Conservation (phyloP, 1,140 invertebrate species). For the Holcopasites calliopsidis region DNA sequence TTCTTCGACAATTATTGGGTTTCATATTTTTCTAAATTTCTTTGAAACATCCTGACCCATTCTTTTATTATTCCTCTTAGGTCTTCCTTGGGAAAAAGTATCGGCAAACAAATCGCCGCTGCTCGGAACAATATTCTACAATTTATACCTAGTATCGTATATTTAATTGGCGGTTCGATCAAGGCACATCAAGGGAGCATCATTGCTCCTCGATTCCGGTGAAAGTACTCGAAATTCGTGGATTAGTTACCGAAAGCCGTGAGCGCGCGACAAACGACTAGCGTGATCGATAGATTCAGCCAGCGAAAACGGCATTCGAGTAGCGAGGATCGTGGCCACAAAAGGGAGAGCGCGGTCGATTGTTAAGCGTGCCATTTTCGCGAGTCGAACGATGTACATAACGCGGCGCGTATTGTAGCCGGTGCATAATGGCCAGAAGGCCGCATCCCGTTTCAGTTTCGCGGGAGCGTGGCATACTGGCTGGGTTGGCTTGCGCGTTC, state of each 20-base stretch:
- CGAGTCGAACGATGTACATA: constrained; percentile 13
- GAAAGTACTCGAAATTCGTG: not conserved
- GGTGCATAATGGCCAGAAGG: constrained; percentile 39
- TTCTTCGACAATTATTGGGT: too few species aligned
- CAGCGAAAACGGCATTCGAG: not conserved
- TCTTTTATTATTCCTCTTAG: too few species aligned
- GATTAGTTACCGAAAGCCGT: not conserved
- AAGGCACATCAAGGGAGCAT: too few species aligned
- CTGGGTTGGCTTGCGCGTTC: not conserved
- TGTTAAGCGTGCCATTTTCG: constrained; percentile 4
- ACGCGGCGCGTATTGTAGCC: constrained; percentile 44
- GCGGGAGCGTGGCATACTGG: not conserved
- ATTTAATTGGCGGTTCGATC: too few species aligned
- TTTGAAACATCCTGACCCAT: too few species aligned
- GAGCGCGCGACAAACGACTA: not conserved
- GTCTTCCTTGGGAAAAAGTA: too few species aligned
- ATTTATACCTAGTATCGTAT: too few species aligned
- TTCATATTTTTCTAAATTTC: too few species aligned
- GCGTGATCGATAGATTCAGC: not conserved
- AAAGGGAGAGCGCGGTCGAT: not conserved
- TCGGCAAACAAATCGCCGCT: too few species aligned
- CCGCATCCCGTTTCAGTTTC: not conserved
- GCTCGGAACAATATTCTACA: too few species aligned
- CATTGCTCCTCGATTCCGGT: too few species aligned
- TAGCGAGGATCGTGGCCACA: not conserved